Conservation (phyloP, 2,888 invertebrate genomes). For the Bellardia pandia region DNA sequence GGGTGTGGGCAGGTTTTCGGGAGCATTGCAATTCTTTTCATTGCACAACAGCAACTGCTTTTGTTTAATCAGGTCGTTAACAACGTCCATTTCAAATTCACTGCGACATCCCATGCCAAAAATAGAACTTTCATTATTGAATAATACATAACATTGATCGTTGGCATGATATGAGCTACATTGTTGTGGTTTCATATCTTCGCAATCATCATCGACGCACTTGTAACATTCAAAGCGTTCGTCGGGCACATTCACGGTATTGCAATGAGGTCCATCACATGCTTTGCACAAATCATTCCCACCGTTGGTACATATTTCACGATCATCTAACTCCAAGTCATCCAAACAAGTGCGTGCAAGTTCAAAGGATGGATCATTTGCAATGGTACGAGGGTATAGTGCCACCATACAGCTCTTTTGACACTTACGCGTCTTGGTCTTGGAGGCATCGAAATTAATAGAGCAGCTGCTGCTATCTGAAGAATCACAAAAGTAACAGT, state of each 20-base stretch:
- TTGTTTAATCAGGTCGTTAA: conserved; percentile 76
- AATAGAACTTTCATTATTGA: conserved; percentile 72
- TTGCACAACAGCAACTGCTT: conserved; percentile 78
- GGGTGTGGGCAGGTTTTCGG: conserved; percentile 66
- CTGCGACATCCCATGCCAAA: conserved; percentile 81
- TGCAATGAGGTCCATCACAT: conserved; percentile 77
- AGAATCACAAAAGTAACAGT: conserved; percentile 80
- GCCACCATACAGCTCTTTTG: conserved; percentile 79
- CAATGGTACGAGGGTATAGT: conserved; percentile 78
- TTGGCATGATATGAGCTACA: conserved; percentile 77
- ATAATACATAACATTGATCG: conserved; percentile 80
- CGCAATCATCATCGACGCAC: conserved; percentile 76
- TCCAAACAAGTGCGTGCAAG: conserved; percentile 80
- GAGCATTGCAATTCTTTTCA: conserved; percentile 78
- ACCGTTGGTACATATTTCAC: conserved; percentile 75
- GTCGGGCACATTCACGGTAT: conserved; percentile 75
- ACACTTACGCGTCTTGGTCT: conserved; percentile 76
- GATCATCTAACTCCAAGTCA: conserved; percentile 78
- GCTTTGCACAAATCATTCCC: conserved; percentile 75
- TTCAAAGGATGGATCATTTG: conserved; percentile 77
- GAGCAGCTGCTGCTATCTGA: conserved; percentile 74
- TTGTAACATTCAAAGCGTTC: conserved; percentile 77
- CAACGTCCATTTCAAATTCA: conserved; percentile 76
- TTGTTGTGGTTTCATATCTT: conserved; percentile 52
- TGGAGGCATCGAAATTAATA: conserved; percentile 58